Evolutionary conservation across 2,797 vertebrate species (phyloP).

Genomic region (Betta splendens): DNA sequence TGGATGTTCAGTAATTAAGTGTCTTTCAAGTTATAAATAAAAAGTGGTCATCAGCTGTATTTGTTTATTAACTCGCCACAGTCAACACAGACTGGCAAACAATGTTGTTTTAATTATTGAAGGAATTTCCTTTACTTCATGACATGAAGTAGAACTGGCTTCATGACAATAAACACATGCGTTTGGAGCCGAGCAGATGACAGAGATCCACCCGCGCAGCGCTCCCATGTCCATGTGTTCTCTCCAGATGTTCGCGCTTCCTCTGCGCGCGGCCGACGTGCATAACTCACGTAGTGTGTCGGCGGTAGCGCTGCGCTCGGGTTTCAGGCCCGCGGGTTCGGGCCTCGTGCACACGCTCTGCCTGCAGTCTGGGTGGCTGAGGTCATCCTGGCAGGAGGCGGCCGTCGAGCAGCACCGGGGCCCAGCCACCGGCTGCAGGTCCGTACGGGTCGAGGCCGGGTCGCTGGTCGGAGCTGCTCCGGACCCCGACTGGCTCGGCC

Average conservation of each 20-base stretch:
- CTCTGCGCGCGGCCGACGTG: slow-evolving; percentile 44
- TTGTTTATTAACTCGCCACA: not conserved
- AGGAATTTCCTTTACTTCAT: not conserved
- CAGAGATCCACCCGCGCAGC: too few relatives aligned
- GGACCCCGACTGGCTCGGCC: slow-evolving; percentile 17
- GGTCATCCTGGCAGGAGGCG: slow-evolving; percentile 61
- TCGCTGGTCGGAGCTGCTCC: slow-evolving; percentile 24
- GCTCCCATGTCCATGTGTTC: not conserved
- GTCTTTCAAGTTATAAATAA: not conserved
- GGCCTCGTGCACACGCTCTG: slow-evolving; percentile 29
- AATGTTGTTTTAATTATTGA: slow-evolving; percentile 5
- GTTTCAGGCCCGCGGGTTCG: slow-evolving; percentile 41
- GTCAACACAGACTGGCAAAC: not conserved
- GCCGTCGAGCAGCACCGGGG: slow-evolving; percentile 62
- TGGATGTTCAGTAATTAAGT: not conserved
- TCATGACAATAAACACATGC: too few relatives aligned
- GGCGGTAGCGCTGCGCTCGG: slow-evolving; percentile 38
- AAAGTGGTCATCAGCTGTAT: not conserved
- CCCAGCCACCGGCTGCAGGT: slow-evolving; percentile 43
- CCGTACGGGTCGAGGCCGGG: slow-evolving; percentile 39
- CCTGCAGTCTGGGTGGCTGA: slow-evolving; percentile 60
- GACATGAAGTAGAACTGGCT: slow-evolving; percentile 4
- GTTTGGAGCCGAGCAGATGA: too few relatives aligned
- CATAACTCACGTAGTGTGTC: slow-evolving; percentile 34
- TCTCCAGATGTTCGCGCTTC: not conserved